Conservation (phyloP, 2,888 invertebrate genomes). For the Synergus itoensis region DNA sequence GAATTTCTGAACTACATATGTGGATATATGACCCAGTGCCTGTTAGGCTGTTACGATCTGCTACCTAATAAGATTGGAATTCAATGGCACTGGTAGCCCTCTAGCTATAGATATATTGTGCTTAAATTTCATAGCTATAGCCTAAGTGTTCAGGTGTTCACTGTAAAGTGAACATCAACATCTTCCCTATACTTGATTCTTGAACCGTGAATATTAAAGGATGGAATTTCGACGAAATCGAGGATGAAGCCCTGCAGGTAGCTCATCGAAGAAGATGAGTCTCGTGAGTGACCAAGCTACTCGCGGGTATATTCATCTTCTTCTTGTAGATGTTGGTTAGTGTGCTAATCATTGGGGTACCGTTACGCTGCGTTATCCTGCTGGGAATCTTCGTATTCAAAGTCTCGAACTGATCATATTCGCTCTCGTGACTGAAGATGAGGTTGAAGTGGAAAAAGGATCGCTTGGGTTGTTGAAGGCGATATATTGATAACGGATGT, state of each 20-base stretch:
- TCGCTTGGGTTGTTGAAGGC: neutral
- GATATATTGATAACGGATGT: neutral
- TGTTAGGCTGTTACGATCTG: neutral
- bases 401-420: slow-evolving; percentile 12
- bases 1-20: neutral
- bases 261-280: neutral
- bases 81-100: neutral
- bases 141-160: neutral
- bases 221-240: neutral
- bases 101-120: neutral
- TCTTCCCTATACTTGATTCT: neutral
- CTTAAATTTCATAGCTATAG: neutral
- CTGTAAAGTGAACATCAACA: neutral
- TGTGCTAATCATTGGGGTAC: slow-evolving; percentile 24
- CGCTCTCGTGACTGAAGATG: neutral
- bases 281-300: neutral
- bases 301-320: slow-evolving; percentile 4
- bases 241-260: slow-evolving; percentile 8
- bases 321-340: slow-evolving; percentile 26
- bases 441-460: neutral
- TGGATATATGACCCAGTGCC: neutral
- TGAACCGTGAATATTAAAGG: neutral
- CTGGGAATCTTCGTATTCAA: slow-evolving; percentile 22
- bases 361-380: slow-evolving; percentile 31
- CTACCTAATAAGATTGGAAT: neutral